Base-by-base conservation (phyloP, 2,113 vertebrate genomes). In the Eonycteris spelaea region DNA sequence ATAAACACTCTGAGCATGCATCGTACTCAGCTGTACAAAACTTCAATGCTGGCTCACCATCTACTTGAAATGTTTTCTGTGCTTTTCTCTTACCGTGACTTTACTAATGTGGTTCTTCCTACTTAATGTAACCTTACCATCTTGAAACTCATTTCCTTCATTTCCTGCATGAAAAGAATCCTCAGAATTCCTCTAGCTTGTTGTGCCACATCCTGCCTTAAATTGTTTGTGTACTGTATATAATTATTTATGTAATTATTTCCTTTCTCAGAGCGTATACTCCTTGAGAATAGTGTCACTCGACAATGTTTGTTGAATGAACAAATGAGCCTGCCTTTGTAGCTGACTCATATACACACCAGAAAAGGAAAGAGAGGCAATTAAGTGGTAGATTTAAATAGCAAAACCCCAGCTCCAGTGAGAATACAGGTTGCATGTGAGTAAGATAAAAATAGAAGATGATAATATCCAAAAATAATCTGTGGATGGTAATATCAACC, bases 181-280 rank as follows among this genome's bases (percentile, higher is more conserved):
- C 68, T 83, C 53, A 61, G 68, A 61, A 95, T 94, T 87, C 67
- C 95, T 77, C 73, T 73, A 35, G 35, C 45, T 82, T 68, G 21
- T 92, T 95, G 77, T 78, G 59, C 68, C 73, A 95, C 51, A 43
- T 91, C 43, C 80, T 93, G 87, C n/a, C 68, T 75, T 74, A 95
- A 86, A 67, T 68, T 48, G 19, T 82, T 82, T 75, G 57, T 68
- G n/a, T 43, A 8, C 26, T 70, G 55, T 61, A 30, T 85, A 12
- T 94, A 84, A 73, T 65, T 86, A 94, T 84, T 82, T 82, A 57
- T 70, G 35, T 48, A 74, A 90, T 59, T 67, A 57, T 88, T 87
- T 94, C 45, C 40, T 78, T 87, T 86, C 61, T 63, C 19, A 18
- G 70, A 79, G 38, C 24, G 16, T 89, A 51, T 10, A 65, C 51